These are phyloP conservation scores for Rallus crepitans DNA, from an alignment of 2,797 vertebrate species.

Conservation along the genomic window DNA sequence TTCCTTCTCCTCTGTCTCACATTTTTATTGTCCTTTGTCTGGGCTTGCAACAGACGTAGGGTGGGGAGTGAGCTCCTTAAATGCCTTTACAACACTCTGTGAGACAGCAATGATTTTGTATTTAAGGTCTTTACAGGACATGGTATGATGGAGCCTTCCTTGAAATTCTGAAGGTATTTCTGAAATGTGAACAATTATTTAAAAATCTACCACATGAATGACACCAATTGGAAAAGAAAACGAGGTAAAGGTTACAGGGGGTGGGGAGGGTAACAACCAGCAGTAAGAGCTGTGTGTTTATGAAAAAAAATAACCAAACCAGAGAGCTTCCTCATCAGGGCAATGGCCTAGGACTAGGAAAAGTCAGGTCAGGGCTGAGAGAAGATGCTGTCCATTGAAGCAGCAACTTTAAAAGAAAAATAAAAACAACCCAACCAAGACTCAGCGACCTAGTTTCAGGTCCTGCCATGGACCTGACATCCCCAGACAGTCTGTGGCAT, in stretches of 20 bases:
- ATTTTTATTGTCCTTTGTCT: slow-evolving; percentile 17
- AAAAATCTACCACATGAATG: background rate
- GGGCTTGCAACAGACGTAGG: background rate
- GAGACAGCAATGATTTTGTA: background rate
- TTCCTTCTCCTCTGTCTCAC: background rate
- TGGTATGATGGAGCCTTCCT: background rate
- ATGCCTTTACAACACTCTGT: background rate
- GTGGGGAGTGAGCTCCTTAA: background rate
- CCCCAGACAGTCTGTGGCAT: background rate
- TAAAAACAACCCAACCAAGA: background rate
- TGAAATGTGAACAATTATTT: background rate
- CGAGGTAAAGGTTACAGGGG: background rate
- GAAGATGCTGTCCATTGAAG: background rate
- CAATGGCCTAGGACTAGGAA: background rate
- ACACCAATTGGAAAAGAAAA: background rate
- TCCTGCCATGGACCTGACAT: background rate
- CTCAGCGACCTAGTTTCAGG: background rate
- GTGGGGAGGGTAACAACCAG: background rate
- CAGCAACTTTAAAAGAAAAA: background rate
- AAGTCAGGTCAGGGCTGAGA: background rate
- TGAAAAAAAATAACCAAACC: background rate
- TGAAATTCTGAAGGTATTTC: background rate
- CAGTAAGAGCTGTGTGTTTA: background rate
- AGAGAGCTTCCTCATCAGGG: background rate
- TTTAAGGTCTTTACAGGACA: background rate